These are phyloP conservation scores for Philhelius pedissequus DNA, from an alignment of 2,888 invertebrate species.

Conservation along the genomic window DNA sequence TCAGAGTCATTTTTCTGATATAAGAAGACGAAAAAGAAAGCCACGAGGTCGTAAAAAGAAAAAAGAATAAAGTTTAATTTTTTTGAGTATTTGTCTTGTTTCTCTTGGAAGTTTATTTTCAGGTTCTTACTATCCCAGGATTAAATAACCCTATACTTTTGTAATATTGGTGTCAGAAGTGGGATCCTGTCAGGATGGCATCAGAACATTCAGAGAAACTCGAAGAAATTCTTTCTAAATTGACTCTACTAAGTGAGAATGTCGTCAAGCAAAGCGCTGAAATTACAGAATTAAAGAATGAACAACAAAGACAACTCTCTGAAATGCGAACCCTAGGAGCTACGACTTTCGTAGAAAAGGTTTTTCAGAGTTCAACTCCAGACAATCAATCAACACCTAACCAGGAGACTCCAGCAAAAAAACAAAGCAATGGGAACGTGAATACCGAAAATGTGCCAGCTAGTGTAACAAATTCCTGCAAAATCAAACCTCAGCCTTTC, in stretches of 20 bases:
- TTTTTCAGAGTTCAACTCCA: background rate
- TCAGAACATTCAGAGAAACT: background rate
- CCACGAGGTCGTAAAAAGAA: too few species aligned
- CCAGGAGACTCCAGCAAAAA: too few species aligned
- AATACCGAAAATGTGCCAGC: background rate
- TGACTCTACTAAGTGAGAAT: background rate
- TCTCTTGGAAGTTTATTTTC: too few species aligned
- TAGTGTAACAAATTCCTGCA: background rate
- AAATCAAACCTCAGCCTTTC: background rate
- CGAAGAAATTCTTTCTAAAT: background rate
- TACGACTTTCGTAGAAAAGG: background rate
- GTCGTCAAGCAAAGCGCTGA: background rate
- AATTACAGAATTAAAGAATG: background rate
- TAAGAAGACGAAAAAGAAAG: too few species aligned
- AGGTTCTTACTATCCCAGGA: too few species aligned
- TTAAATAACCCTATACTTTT: background rate
- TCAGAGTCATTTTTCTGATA: too few species aligned
- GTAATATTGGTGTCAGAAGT: background rate
- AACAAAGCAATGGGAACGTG: background rate
- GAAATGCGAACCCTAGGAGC: background rate
- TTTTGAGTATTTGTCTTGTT: too few species aligned
- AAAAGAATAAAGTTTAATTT: too few species aligned
- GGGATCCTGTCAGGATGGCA: background rate
- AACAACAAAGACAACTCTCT: background rate
- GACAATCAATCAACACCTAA: background rate